These are phyloP conservation scores for Coturnix japonica DNA, from an alignment of 2,113 vertebrate genomes.

Conservation along the genomic window DNA sequence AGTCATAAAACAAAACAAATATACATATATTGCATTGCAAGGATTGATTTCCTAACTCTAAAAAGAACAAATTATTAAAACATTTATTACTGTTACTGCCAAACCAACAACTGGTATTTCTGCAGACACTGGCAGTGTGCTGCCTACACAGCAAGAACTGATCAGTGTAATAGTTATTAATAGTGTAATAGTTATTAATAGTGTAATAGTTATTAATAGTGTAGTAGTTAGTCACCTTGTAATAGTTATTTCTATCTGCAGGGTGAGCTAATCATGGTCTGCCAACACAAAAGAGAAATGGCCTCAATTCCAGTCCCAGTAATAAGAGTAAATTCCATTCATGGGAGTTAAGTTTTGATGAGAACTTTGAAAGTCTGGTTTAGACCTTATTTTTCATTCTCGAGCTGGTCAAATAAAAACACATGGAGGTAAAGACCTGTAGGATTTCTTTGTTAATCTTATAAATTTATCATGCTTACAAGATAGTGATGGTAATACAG, in stretches of 20 bases:
- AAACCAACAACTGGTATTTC: not conserved
- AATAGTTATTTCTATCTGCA: not conserved
- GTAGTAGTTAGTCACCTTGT: not conserved
- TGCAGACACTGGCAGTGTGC: not conserved
- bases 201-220: not conserved
- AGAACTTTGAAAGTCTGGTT: not conserved
- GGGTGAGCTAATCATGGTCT: not conserved
- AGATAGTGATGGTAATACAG: not conserved
- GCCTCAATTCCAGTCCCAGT: not conserved
- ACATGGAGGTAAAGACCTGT: not conserved
- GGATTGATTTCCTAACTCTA: not conserved
- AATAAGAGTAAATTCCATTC: not conserved
- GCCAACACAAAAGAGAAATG: not conserved
- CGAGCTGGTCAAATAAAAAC: not conserved
- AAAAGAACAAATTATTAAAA: not conserved
- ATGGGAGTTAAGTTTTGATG: not conserved
- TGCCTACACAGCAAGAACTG: not conserved
- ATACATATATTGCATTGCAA: rapidly evolving
- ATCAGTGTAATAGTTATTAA: too few species aligned
- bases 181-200: too few species aligned
- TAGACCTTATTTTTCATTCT: not conserved
- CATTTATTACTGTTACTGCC: not conserved
- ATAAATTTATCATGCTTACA: not conserved
- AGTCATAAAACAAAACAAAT: not conserved
- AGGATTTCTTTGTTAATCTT: not conserved